phyloP scores from a whole-genome alignment of 2,113 vertebrate species.

The Saguinus imperator region DNA sequence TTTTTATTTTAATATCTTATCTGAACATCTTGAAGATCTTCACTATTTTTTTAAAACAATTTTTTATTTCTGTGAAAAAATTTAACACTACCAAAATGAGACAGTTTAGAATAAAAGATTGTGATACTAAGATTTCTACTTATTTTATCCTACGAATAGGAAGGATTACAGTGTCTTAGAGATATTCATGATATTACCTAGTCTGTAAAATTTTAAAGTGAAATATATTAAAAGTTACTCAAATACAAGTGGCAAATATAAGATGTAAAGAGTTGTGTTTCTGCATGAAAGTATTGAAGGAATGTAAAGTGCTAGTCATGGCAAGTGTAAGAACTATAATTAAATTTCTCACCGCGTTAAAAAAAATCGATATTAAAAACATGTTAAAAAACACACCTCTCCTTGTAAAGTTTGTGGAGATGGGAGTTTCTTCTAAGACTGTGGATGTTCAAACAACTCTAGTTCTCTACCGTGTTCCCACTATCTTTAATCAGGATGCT shows the following conservation, averaged over 20 bases:
- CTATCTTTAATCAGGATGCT: background rate
- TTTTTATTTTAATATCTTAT: conserved; percentile 14
- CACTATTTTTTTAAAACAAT: background rate
- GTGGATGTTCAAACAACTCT: background rate
- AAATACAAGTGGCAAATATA: background rate
- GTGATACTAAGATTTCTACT: background rate
- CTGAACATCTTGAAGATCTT: background rate
- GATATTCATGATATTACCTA: background rate
- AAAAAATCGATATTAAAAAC: background rate
- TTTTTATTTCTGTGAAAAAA: background rate
- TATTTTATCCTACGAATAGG: conserved; percentile 1
- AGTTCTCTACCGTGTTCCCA: too few relatives aligned
- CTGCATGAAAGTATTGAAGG: background rate
- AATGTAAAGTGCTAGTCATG: background rate
- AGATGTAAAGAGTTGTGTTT: background rate
- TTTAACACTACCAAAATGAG: background rate
- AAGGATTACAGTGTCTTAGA: background rate
- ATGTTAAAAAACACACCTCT: background rate
- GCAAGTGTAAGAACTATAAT: background rate
- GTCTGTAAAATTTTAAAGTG: background rate
- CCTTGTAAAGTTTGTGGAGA: background rate
- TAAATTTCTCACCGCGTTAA: background rate
- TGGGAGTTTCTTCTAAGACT: background rate
- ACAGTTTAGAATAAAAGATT: background rate
- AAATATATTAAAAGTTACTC: background rate